A percentile compares a stretch with the other conserved stretches of the same genome.
These are phyloP conservation scores for Clarias fuscus DNA, from an alignment of 2,797 vertebrate genomes.

Conservation along the genomic window DNA sequence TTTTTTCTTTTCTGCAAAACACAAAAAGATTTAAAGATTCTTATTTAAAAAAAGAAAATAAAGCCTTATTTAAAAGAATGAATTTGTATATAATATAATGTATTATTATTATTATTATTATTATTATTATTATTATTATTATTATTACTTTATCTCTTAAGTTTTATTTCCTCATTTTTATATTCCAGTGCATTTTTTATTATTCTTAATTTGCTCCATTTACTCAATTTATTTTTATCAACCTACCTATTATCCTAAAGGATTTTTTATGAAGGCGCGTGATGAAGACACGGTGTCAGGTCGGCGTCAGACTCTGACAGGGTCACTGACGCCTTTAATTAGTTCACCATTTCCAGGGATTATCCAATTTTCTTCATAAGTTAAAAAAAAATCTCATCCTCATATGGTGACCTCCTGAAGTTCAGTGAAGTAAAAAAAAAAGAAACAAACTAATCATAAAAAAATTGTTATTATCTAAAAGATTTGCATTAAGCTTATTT, in stretches of 20 bases:
- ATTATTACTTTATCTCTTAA: no score
- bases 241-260: not conserved
- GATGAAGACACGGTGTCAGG: not conserved
- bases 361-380: not conserved
- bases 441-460: not conserved
- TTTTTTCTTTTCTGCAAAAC: not conserved
- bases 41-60: no score
- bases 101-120: no score
- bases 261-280: not conserved
- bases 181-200: not conserved
- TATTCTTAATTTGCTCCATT: not conserved
- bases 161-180: not conserved
- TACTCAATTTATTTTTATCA: not conserved
- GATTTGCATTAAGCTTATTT: slow-evolving; percentile 2
- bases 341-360: not conserved
- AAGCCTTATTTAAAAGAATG: no score
- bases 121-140: no score
- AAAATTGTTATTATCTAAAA: not conserved
- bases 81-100: no score
- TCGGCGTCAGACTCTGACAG: not conserved
- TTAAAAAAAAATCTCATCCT: not conserved
- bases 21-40: no score
- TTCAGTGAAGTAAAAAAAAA: not conserved
- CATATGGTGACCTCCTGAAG: not conserved
- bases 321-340: slow-evolving; percentile 4